Evolutionary conservation across 2,113 vertebrate species (phyloP), one percentile per base, ranked within the genome.

Genomic region (Tupaia tana): DNA sequence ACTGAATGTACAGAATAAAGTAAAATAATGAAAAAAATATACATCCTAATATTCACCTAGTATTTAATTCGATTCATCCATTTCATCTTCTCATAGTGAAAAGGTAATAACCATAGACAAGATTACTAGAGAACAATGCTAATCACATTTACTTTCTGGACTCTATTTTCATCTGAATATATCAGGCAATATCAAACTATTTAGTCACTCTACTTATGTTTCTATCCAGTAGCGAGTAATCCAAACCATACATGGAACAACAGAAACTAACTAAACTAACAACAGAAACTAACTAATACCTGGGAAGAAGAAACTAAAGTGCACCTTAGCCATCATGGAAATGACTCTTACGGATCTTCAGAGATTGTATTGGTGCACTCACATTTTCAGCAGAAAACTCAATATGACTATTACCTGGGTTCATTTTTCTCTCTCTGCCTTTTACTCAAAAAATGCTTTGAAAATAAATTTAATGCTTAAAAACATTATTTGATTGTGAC

Each of bases 41-140:
- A 78, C 18, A 70, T 91, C 4, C 22, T 79, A 22, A 29, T 59
- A 93, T 29, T 78, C 12, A 43, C 8, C 69, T 31, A 73, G 22
- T 34, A 31, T 80, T 89, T 87, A 52, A 34, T 87, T 22, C 80
- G 66, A 77, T 63, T 67, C 43, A 73, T 19, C 71, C 22, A 90
- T 59, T 87, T 83, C 19, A 64, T 80, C 86, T 93, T 94, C 27
- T 84, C 6, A 31, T 15, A 91, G 80, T 16, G 3, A 89, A 89
- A 85, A 29, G 61, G 20, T 56, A 43, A 64, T 43, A 77, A 61
- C 1, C 66, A 3, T 19, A 70, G 43, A 56, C 7, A 24, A 24
- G 11, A 15, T 83, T 52, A 63, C 3, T 20, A 20, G 81, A 86
- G 52, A 86, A 67, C 24, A 52, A 34, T 70, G 31, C 13, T 13